These are phyloP conservation scores for Pandemis cinnamomeana DNA, from an alignment of 2,888 invertebrate genomes.

Conservation along the genomic window DNA sequence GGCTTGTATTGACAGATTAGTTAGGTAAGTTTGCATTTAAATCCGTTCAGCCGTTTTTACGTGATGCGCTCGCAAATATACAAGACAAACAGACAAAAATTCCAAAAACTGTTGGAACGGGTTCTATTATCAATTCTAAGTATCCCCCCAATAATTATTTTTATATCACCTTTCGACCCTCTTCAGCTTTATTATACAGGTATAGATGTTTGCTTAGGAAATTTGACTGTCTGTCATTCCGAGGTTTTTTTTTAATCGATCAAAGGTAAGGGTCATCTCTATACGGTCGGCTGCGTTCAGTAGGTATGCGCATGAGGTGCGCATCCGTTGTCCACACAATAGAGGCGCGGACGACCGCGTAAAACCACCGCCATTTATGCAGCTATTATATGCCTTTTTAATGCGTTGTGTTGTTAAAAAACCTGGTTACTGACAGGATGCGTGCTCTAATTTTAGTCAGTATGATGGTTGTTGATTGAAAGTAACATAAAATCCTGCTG, in stretches of 20 bases:
- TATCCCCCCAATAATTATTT: too few relatives aligned
- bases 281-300: slow-evolving; percentile 55
- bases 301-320: slow-evolving; percentile 51
- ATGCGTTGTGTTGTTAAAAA: slow-evolving; percentile 59
- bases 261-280: slow-evolving; percentile 43
- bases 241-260: slow-evolving; percentile 40
- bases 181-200: too few relatives aligned
- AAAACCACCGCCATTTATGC: slow-evolving; percentile 65
- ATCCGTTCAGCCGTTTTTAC: too few relatives aligned
- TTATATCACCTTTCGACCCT: too few relatives aligned
- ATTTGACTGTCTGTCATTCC: slow-evolving; percentile 20
- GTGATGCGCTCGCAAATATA: too few relatives aligned
- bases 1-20: too few relatives aligned
- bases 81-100: too few relatives aligned
- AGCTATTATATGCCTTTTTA: slow-evolving; percentile 78
- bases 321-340: slow-evolving; percentile 64
- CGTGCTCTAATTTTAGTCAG: slow-evolving; percentile 53
- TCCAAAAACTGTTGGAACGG: too few relatives aligned
- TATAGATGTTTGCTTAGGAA: background rate
- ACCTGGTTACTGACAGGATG: slow-evolving; percentile 63
- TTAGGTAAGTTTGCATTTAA: too few relatives aligned
- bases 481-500: background rate
- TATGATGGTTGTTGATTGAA: background rate
- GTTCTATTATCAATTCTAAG: too few relatives aligned
- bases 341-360: slow-evolving; percentile 58